Evolutionary conservation across 2,113 vertebrate species (phyloP).

Genomic region (Carettochelys insculpta): DNA sequence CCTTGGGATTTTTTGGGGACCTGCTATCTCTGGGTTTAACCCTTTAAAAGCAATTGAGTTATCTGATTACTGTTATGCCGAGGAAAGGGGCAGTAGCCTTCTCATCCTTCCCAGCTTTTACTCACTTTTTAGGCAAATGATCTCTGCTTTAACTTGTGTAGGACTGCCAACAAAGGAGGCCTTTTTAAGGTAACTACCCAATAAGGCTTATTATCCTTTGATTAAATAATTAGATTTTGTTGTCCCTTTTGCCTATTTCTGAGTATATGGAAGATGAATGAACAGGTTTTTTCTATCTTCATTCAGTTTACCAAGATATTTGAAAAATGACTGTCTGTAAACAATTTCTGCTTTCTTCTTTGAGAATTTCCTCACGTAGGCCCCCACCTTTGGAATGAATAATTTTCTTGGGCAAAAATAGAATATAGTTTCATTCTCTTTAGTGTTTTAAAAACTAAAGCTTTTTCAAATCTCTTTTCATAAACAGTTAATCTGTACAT

Average conservation of each 20-base stretch:
- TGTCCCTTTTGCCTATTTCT: constrained; percentile 24
- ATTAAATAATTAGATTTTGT: neutral
- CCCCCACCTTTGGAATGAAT: neutral
- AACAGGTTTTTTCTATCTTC: neutral
- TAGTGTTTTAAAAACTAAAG: neutral
- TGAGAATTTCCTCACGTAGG: neutral
- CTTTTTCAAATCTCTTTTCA: neutral
- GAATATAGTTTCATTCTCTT: neutral
- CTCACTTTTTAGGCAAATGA: constrained; percentile 3
- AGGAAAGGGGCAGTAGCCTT: no score
- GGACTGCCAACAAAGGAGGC: constrained; percentile 8
- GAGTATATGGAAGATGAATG: neutral
- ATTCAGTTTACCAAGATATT: neutral
- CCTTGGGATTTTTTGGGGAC: no score
- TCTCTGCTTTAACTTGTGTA: constrained; percentile 23
- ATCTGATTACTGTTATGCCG: no score
- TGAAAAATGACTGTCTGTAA: neutral
- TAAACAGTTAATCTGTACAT: rapidly evolving
- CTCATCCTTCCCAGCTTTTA: no score
- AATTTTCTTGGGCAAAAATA: neutral
- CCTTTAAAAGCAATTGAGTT: no score
- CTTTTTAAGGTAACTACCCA: constrained; percentile 21
- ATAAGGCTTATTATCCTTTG: neutral
- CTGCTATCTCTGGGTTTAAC: no score
- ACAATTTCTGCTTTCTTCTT: neutral